Evolutionary conservation across 2,797 vertebrate species (phyloP).

Genomic region (Sebastes iracundus): DNA sequence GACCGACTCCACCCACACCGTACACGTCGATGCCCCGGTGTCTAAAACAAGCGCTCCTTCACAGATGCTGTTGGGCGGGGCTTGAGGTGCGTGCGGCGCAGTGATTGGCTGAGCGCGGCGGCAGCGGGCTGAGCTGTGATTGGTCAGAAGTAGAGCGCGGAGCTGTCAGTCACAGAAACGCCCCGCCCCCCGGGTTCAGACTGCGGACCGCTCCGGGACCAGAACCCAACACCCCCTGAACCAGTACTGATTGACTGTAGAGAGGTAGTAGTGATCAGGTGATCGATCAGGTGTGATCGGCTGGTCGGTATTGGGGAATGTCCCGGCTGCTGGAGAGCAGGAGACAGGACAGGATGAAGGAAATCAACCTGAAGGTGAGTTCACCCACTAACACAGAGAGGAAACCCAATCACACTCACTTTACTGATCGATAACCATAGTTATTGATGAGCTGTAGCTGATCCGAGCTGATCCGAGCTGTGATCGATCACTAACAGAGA

Average conservation of each 20-base stretch:
- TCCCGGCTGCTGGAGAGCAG: slow-evolving; percentile 80
- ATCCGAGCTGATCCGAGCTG: neutral
- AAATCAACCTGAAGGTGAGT: slow-evolving; percentile 81
- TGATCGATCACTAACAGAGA: neutral
- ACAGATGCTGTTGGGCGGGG: slow-evolving; percentile 7
- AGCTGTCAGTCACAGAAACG: slow-evolving; percentile 19
- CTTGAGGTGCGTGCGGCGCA: fast-evolving
- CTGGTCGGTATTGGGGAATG: slow-evolving; percentile 60
- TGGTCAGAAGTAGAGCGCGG: slow-evolving; percentile 34
- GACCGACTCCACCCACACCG: slow-evolving; percentile 10
- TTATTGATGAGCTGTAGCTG: neutral
- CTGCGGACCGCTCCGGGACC: slow-evolving; percentile 69
- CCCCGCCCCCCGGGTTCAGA: slow-evolving; percentile 44
- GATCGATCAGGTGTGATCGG: neutral
- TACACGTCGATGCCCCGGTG: neutral
- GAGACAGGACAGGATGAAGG: slow-evolving; percentile 83
- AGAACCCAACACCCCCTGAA: slow-evolving; percentile 28
- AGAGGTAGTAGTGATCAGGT: neutral
- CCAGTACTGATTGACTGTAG: neutral
- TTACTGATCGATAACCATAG: neutral
- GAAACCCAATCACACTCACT: slow-evolving; percentile 8
- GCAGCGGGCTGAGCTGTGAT: slow-evolving; percentile 39
- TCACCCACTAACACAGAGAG: slow-evolving; percentile 1
- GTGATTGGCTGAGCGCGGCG: slow-evolving; percentile 11
- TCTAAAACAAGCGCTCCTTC: slow-evolving; percentile 1